Evolutionary conservation across 2,113 vertebrate species (phyloP), one percentile per base, ranked within the genome.

Genomic region (Oryzias celebensis): DNA sequence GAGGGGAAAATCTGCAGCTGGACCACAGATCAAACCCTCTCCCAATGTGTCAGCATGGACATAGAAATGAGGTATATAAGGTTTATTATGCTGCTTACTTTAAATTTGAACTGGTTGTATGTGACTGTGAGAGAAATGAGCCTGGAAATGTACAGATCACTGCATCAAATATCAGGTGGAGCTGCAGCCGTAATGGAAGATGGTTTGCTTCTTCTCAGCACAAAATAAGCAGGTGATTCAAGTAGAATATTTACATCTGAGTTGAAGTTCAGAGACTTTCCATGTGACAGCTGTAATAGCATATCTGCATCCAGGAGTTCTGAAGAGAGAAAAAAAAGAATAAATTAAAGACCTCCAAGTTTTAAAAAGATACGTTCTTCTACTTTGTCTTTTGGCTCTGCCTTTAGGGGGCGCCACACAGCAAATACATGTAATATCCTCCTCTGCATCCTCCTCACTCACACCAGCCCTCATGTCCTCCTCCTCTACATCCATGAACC

Each of bases 1-100:
- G 88, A 91, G 89, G 90, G 87, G 86, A 83, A 85, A 81, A 77
- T 82, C 67, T 81, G 84, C 73, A 81, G 80, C 68, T 81, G 63
- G 79, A 75, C 71, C 64, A 81, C 70, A 82, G 68, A 77, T n/a
- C 60, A 52, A 83, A 80, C 61, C 62, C 68, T 75, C 70, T 85
- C 77, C 65, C 73, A 74, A 84, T 78, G 74, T 85, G 78, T 88
- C 89, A 85, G 82, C 81, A 64, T 44, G 76, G 76, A 79, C 58
- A 16, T 78, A 62, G 52, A 80, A 63, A 73, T 90, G 88, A 92
- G 90, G 90, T 91, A 91, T 88, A 70, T 76, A 44, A 71, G 65
- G 66, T 81, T 61, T 76, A 45, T 43, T 60, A 58, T 68, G 70
- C 71, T 69, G 83, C 67, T 77, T 56, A 54, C 7, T 42, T 43